These are phyloP conservation scores for Crotalus horridus DNA, from an alignment of 2,113 vertebrate species.

Conservation along the genomic window DNA sequence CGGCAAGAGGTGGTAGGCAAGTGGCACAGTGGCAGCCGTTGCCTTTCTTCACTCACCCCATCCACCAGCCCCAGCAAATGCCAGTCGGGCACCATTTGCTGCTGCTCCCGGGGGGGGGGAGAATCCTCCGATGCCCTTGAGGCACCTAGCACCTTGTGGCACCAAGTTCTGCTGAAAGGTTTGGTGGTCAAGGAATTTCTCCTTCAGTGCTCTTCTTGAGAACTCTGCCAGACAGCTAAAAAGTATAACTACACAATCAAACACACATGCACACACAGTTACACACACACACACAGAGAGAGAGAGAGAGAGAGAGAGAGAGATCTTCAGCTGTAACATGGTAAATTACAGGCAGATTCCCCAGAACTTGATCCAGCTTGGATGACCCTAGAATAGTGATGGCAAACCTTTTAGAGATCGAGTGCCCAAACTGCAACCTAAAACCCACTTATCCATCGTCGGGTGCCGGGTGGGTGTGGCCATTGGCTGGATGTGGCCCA, in stretches of 20 bases:
- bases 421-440: no score
- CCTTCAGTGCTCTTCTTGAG: background rate
- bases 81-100: background rate
- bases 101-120: background rate
- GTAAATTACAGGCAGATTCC: background rate
- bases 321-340: background rate
- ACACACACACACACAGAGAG: fast-evolving
- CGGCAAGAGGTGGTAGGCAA: no score
- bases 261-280: background rate
- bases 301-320: background rate
- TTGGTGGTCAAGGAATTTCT: no score
- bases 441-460: no score
- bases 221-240: no score
- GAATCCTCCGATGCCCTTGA: background rate
- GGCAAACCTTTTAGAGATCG: no score
- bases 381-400: no score
- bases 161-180: background rate
- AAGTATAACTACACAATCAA: background rate
- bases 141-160: no score
- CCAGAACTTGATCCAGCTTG: background rate
- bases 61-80: background rate
- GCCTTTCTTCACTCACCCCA: background rate
- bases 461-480: no score
- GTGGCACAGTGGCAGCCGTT: background rate
- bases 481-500: no score